phyloP scores from a whole-genome alignment of 2,797 vertebrate genomes.

The Helicolenus hilgendorfi region DNA sequence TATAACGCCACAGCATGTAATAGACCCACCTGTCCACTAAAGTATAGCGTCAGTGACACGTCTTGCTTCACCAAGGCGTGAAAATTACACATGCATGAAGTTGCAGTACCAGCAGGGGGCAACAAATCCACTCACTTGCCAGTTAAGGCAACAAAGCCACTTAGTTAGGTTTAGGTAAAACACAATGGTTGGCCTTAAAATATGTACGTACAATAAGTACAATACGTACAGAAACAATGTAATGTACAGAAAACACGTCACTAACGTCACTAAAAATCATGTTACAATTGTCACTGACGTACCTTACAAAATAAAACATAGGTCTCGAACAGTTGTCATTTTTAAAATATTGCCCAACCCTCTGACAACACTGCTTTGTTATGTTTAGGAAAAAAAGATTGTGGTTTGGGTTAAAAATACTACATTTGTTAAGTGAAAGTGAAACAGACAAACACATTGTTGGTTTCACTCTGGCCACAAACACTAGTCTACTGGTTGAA shows the following conservation, averaged over 20 bases:
- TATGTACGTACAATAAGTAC: background rate
- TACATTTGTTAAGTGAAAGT: no score
- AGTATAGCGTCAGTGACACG: background rate
- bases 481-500: no score
- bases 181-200: no score
- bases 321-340: background rate
- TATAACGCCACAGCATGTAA: background rate
- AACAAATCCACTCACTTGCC: background rate
- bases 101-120: background rate
- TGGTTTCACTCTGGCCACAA: no score
- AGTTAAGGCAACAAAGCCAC: background rate
- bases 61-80: background rate
- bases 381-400: background rate
- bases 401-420: background rate
- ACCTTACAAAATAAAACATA: no score
- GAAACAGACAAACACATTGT: no score
- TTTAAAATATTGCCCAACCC: background rate
- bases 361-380: no score
- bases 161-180: no score
- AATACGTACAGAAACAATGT: background rate
- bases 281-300: no score
- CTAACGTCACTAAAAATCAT: no score
- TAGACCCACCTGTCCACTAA: background rate
- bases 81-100: background rate
- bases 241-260: no score